Base-by-base conservation (phyloP, 2,888 invertebrate genomes). In the Cyrtodaria siliqua region DNA sequence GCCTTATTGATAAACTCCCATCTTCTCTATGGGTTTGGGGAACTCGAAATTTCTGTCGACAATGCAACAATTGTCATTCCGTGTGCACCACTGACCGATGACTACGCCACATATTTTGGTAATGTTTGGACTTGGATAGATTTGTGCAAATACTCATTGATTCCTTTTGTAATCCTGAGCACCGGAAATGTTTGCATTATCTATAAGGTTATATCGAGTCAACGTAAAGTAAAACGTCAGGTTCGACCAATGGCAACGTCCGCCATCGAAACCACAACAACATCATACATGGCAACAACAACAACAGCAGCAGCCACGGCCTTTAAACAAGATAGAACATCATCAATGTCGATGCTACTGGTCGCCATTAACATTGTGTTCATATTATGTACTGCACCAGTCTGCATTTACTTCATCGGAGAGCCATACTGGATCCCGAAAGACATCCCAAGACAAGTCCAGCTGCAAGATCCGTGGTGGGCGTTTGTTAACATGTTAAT, bases 131-230 rank as follows among this genome's bases (percentile, higher is more conserved):
- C n/a, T n/a, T n/a, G n/a, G n/a, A n/a, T n/a, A n/a, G n/a, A n/a
- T n/a, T n/a, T n/a, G n/a, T n/a, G n/a, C 33, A 63, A 86, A 29
- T 88, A 82, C 67, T 85, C 84, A 26, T 40, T 88, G 20, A 38
- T 89, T 14, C 90, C 90, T 0, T 85, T 86, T 33, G 26, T 78
- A 12, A 53, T 89, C 42, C 75, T 90, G n/a, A 67, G 81, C 33
- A 18, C 72, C 12, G 86, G 84, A n/a, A 90, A 90, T 71, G 24
- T 85, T n/a, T 83, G 83, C 70, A 89, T 89, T 53, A 78, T 86
- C 6, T 56, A 76, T 18, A 82, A 79, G 52, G 70, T 88, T 16
- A 6, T 61, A 38, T 18, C 40, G 16, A 69, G 38, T 42, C 55
- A 66, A n/a, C 53, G 61, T 12, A 78, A 63, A 40, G 12, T 55